Evolutionary conservation across 2,888 invertebrate species (phyloP).

Genomic region (Eulithis prunata): DNA sequence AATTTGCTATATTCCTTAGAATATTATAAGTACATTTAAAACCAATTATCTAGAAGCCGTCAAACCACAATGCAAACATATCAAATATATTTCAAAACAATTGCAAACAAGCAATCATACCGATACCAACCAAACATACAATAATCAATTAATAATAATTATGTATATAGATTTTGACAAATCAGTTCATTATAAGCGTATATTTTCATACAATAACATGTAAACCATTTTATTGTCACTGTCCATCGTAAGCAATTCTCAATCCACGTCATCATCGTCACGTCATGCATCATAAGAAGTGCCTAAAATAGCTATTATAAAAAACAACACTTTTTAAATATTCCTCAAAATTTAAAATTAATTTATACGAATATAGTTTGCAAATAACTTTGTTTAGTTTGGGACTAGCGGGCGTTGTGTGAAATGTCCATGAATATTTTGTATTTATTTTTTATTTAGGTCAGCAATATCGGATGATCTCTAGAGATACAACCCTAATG

Average conservation of each 20-base stretch:
- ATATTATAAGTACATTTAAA: background rate
- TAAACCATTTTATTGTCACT: conserved; percentile 19
- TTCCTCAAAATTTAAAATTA: too few relatives aligned
- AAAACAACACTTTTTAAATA: too few relatives aligned
- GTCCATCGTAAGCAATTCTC: conserved; percentile 7
- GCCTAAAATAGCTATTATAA: too few relatives aligned
- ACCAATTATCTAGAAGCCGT: background rate
- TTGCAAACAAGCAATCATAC: conserved; percentile 46
- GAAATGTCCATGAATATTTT: too few relatives aligned
- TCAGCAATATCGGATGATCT: too few relatives aligned
- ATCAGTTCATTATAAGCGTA: conserved; percentile 16
- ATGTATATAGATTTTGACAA: conserved; percentile 11
- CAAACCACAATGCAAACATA: conserved; percentile 4
- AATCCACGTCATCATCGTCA: background rate
- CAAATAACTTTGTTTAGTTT: too few relatives aligned
- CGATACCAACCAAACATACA: conserved; percentile 36
- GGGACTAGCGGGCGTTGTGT: too few relatives aligned
- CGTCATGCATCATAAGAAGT: too few relatives aligned
- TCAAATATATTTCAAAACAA: conserved; percentile 19
- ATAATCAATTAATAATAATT: conserved; percentile 6
- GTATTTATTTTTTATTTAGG: too few relatives aligned
- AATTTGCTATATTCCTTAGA: background rate
- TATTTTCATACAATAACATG: conserved; percentile 1
- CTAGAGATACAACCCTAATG: too few relatives aligned
- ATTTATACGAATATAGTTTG: too few relatives aligned